Evolutionary conservation across 2,113 vertebrate genomes (phyloP).

Genomic region (Carassius gibelio): DNA sequence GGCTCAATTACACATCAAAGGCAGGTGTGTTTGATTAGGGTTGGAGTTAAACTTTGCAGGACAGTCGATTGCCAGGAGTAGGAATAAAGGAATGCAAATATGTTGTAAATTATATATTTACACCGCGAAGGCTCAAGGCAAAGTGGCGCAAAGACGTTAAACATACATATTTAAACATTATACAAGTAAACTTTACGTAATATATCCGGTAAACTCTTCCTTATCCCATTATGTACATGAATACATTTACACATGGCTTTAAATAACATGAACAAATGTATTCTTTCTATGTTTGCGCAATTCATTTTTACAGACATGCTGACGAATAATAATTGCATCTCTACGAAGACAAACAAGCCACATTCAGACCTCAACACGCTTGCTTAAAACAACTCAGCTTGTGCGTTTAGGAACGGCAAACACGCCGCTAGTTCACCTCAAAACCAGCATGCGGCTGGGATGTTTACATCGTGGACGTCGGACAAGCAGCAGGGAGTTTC

Average conservation of each 20-base stretch:
- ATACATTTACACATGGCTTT: constrained; percentile 29
- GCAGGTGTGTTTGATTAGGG: no score
- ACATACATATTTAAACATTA: not conserved
- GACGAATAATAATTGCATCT: constrained; percentile 7
- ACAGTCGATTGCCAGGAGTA: no score
- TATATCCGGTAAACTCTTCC: constrained; percentile 6
- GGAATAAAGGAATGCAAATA: constrained; percentile 9
- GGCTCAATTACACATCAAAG: no score
- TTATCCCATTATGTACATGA: not conserved
- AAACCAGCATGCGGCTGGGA: not conserved
- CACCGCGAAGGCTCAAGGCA: not conserved
- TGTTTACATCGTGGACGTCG: not conserved
- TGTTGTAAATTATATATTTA: constrained; percentile 32
- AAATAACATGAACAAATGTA: constrained; percentile 18
- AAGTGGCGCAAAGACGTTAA: not conserved
- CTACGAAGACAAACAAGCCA: constrained; percentile 10
- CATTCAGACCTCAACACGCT: constrained; percentile 16
- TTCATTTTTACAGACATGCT: constrained; percentile 14
- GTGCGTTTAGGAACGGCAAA: constrained; percentile 26
- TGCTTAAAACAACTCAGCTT: constrained; percentile 11
- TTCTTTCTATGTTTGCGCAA: constrained; percentile 19
- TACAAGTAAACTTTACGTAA: constrained; percentile 22
- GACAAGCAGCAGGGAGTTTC: constrained; percentile 48
- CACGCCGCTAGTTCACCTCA: constrained; percentile 20
- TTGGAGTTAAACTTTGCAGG: no score